Base-by-base conservation (phyloP, 2,888 invertebrate species). In the Meganola albula region DNA sequence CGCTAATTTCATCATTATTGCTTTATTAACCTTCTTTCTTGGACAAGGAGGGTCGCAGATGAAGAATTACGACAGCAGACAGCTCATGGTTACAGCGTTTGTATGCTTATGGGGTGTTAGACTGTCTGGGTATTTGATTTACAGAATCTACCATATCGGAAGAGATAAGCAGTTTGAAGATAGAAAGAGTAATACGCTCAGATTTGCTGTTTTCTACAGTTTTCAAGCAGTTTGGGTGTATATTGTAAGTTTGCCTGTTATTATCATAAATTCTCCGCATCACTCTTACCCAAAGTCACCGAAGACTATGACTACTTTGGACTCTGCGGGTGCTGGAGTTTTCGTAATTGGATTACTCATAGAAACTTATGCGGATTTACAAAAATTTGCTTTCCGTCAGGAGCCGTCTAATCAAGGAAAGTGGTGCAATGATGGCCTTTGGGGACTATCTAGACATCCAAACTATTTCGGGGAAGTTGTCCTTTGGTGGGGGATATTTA, bases 401-500 rank as follows among this genome's bases (percentile, higher is more conserved):
- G 95, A 97, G 72, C 93, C 95, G 1, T 88, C 88, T 0, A 97
- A 97, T 70, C 92, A 94, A 71, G 96, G 96, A 14, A 94, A 93
- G 74, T 97, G 96, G 93, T 97, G 97, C 72, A 95, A 96, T 65
- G 94, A 94, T 59, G 96, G 95, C 2, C 76, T 95, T 6, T 97
- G 97, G 97, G 89, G 93, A 21, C 74, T 95, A 24, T 96, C 96
- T 0, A 88, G 97, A 40, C 97, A 97, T 78, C 97, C 97, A 0
- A 97, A 97, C 72, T 97, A 97, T 69, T 97, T 97, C 67, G 97
- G 97, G 0, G 97, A 97, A 82, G 94, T 97, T 7, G 89, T 95
- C 0, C 88, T 97, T 9, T 96, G 97, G 97, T 94, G 96, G 93
- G 96, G 97, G 2, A 92, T 97, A 55, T 97, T 97, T 66, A 90